Base-by-base conservation (phyloP, 2,797 vertebrate genomes). In the Smutsia temminckii region DNA sequence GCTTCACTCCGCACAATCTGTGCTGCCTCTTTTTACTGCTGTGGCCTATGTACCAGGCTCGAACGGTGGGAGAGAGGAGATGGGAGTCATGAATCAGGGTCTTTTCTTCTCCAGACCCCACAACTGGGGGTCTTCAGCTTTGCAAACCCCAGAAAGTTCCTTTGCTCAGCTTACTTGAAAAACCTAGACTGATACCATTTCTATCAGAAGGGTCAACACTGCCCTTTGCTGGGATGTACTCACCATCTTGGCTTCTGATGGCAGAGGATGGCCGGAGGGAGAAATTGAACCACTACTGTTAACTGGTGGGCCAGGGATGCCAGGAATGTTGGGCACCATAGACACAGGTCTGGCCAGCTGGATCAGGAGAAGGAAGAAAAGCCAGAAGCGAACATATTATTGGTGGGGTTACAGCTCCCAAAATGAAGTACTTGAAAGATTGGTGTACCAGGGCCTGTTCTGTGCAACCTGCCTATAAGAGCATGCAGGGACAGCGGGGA, bases 281-380 rank as follows among this genome's bases (percentile, higher is more conserved):
- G 99, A 99, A 93, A 99, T 98, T 27, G 99, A 99, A 49, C 99
- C 99, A 98, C 99, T 99, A 98, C 98, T 99, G 97, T 99, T 99
- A 97, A 99, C 96, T 97, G 99, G 99, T 79, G 99, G 99, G 89
- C 99, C 99, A 34, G 99, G 99, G 95, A 99, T 99, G 80, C 99
- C 99, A 59, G 99, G 99, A 99, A 99, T 99, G 99, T 99, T 99
- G 85, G 99, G 99, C 98, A 99, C 99, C 99, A 99, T 98, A 97
- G 99, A 98, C 98, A 99, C 96, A 9, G 99, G 99, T 98, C 99
- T 99, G 32, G 99, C 99, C 98, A 99, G 98, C 99, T 99, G 95
- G 51, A 77, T 34, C 93, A 63, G 53, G 85, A 85, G 79, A 96
- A 96, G 79, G 57, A 89, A 92, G n/a, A 37, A 32, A 5, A 96